Evolutionary conservation across 2,888 invertebrate species (phyloP).

Genomic region (Asteroscopus sphinx): DNA sequence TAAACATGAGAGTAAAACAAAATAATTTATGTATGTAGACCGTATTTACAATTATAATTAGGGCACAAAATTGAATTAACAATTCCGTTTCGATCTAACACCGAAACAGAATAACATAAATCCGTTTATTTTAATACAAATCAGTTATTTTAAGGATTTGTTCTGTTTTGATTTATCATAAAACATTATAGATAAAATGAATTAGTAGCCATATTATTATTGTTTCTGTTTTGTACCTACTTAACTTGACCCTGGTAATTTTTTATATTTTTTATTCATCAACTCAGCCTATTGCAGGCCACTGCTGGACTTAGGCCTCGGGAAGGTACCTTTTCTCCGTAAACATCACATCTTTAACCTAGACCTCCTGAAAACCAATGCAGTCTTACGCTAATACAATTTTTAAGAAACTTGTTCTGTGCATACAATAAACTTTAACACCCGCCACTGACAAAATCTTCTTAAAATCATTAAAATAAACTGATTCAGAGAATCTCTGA

Average conservation of each 20-base stretch:
- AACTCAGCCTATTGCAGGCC: too few relatives aligned
- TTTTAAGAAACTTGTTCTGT: too few relatives aligned
- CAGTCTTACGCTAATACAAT: too few relatives aligned
- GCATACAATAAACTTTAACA: not conserved
- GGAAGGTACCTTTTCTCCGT: too few relatives aligned
- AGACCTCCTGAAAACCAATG: too few relatives aligned
- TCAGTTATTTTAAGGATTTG: slow-evolving; percentile 33
- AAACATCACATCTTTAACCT: too few relatives aligned
- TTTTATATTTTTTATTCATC: too few relatives aligned
- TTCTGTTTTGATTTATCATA: slow-evolving; percentile 16
- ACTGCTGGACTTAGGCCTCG: too few relatives aligned
- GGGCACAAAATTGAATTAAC: slow-evolving; percentile 55
- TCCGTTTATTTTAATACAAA: slow-evolving; percentile 46
- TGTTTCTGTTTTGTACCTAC: too few relatives aligned
- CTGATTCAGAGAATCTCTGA: not conserved
- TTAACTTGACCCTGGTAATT: too few relatives aligned
- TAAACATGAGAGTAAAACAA: slow-evolving; percentile 38
- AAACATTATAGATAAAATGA: slow-evolving; percentile 1
- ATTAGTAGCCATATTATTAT: not conserved
- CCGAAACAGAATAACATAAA: slow-evolving; percentile 47
- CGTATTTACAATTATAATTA: slow-evolving; percentile 58
- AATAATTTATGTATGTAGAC: slow-evolving; percentile 55
- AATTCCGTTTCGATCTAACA: slow-evolving; percentile 55
- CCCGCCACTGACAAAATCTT: slow-evolving; percentile 6
- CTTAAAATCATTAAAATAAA: slow-evolving; percentile 14